Percentiles rank a stretch among this genome's conserved stretches.
These are phyloP conservation scores for Erebia epiphron DNA, from an alignment of 2,888 invertebrate genomes.

Conservation along the genomic window DNA sequence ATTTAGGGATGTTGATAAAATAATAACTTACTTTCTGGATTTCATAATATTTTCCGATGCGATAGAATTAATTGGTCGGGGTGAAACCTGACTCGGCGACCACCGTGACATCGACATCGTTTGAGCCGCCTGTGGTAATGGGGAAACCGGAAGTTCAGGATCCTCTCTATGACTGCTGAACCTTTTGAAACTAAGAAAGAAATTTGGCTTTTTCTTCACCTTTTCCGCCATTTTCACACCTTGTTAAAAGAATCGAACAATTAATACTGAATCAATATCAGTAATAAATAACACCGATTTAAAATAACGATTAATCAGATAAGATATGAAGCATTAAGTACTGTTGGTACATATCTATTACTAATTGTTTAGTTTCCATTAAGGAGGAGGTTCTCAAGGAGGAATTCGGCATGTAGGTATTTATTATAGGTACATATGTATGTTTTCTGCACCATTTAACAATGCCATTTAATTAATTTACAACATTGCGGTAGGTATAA, in stretches of 20 bases:
- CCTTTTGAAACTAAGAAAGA: constrained; percentile 62
- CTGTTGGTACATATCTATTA: background rate
- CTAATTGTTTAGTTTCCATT: background rate
- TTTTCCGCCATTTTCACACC: constrained; percentile 63
- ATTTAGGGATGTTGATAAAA: no score
- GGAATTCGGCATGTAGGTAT: no score
- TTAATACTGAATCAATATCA: constrained; percentile 32
- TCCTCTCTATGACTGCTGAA: constrained; percentile 59
- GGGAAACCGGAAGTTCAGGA: constrained; percentile 41
- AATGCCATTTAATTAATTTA: no score
- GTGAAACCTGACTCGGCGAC: constrained; percentile 30
- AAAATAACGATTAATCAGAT: constrained; percentile 40
- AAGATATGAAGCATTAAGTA: constrained; percentile 35
- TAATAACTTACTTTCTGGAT: no score
- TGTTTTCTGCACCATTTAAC: background rate
- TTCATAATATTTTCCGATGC: constrained; percentile 5
- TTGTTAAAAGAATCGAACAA: constrained; percentile 24
- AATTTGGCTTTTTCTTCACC: constrained; percentile 62
- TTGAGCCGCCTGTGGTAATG: constrained; percentile 39
- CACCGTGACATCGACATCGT: constrained; percentile 27
- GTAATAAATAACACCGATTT: constrained; percentile 35
- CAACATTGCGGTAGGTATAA: no score
- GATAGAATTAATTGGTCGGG: constrained; percentile 41
- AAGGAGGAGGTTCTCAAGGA: no score
- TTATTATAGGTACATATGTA: background rate